A percentile compares a stretch with the other conserved stretches of the same genome.
Evolutionary conservation across 2,888 invertebrate species (phyloP).

Genomic region (Itoplectis maculator): DNA sequence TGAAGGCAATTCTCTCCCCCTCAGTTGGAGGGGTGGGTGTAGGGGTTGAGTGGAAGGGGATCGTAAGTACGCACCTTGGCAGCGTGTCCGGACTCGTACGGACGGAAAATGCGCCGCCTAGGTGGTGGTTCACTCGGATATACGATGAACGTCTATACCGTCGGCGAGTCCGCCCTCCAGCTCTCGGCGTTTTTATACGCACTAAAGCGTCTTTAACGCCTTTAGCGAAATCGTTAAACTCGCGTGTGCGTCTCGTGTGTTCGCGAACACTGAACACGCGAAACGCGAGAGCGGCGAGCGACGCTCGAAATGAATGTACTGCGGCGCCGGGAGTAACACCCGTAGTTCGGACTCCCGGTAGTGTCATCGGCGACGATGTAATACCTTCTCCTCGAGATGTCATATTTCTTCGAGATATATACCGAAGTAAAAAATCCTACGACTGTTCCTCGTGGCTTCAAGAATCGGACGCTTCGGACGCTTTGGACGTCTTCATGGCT

Average conservation of each 20-base stretch:
- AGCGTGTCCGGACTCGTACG: neutral
- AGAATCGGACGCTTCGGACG: no score
- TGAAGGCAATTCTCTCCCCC: conserved; percentile 4
- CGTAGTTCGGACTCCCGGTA: conserved; percentile 12
- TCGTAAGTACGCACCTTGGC: conserved; percentile 14
- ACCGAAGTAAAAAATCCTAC: neutral
- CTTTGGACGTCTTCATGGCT: no score
- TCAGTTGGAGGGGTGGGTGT: no score
- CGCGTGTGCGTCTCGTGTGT: conserved; percentile 9
- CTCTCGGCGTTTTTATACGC: conserved; percentile 52
- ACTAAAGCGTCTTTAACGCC: conserved; percentile 46
- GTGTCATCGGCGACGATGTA: conserved; percentile 42
- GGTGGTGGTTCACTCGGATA: conserved; percentile 15
- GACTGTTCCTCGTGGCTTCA: neutral
- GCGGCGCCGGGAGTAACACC: neutral
- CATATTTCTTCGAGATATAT: conserved; percentile 13
- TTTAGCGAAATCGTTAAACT: conserved; percentile 56
- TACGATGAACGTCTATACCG: conserved; percentile 3
- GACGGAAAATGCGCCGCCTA: conserved; percentile 22
- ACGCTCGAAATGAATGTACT: conserved; percentile 20
- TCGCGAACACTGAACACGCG: no score
- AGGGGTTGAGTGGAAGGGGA: no score
- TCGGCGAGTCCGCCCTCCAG: conserved; percentile 20
- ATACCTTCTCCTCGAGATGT: conserved; percentile 5
- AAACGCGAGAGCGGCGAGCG: no score